Conservation (phyloP, 2,888 invertebrate species). For the Euclidia mi region DNA sequence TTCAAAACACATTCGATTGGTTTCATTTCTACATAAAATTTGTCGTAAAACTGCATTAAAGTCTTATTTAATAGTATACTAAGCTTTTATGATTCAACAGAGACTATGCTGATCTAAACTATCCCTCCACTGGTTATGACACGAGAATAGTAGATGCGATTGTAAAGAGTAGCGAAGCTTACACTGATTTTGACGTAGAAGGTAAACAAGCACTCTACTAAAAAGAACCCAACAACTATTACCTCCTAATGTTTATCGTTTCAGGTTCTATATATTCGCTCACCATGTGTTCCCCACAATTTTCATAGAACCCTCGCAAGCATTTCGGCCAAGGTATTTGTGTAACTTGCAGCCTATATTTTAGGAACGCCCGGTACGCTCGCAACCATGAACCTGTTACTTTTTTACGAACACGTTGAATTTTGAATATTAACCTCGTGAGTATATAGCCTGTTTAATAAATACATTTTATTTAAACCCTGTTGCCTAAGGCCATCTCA, state of each 20-base stretch:
- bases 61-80: too few relatives aligned
- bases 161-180: background rate
- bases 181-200: background rate
- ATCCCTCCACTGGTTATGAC: background rate
- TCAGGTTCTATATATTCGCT: background rate
- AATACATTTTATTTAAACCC: too few relatives aligned
- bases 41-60: too few relatives aligned
- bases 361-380: background rate
- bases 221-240: constrained; percentile 5
- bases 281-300: constrained; percentile 4
- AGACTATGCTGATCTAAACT: too few relatives aligned
- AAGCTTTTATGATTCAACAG: too few relatives aligned
- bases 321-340: background rate
- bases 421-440: too few relatives aligned
- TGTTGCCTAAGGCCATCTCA: too few relatives aligned
- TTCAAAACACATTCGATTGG: too few relatives aligned
- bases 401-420: background rate
- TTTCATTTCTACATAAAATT: too few relatives aligned
- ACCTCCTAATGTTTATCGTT: constrained; percentile 8
- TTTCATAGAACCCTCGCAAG: background rate
- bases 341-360: background rate
- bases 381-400: background rate
- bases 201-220: background rate
- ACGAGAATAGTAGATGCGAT: background rate
- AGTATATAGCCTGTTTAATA: too few relatives aligned